phyloP scores from a whole-genome alignment of 2,113 vertebrate genomes.

The Phrynosoma platyrhinos region DNA sequence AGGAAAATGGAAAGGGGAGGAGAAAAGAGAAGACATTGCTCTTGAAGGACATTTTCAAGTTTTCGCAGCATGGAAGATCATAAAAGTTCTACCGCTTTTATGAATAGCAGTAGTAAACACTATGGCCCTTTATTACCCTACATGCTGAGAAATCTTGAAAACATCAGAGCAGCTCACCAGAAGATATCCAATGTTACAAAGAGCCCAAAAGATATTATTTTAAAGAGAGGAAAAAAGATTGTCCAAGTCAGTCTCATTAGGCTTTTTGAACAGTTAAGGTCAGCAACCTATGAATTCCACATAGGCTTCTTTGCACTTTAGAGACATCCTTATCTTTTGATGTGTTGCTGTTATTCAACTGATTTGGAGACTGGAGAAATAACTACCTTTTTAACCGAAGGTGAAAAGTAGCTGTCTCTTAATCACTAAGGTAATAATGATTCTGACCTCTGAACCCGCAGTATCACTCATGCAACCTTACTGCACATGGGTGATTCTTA shows the following conservation, averaged over 20 bases:
- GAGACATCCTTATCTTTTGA: background rate
- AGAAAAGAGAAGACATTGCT: too few species aligned
- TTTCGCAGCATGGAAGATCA: background rate
- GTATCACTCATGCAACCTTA: background rate
- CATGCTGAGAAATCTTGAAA: background rate
- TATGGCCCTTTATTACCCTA: background rate
- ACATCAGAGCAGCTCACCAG: too few species aligned
- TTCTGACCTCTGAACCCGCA: background rate
- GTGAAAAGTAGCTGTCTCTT: background rate
- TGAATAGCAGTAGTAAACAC: background rate
- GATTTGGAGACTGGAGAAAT: background rate
- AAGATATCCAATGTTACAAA: background rate
- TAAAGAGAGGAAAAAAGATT: background rate
- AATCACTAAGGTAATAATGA: background rate
- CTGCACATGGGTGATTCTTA: background rate
- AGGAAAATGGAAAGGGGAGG: too few species aligned
- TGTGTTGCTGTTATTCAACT: background rate
- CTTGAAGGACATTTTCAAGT: background rate
- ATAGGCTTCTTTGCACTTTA: background rate
- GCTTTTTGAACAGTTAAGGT: constrained; percentile 23
- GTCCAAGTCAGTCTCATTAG: background rate
- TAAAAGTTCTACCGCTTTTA: background rate
- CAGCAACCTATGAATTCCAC: constrained; percentile 5
- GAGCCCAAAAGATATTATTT: background rate
- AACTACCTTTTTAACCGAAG: background rate